Evolutionary conservation across 2,797 vertebrate species (phyloP), one percentile per base, ranked within the genome.

Genomic region (Poeciliopsis infans): DNA sequence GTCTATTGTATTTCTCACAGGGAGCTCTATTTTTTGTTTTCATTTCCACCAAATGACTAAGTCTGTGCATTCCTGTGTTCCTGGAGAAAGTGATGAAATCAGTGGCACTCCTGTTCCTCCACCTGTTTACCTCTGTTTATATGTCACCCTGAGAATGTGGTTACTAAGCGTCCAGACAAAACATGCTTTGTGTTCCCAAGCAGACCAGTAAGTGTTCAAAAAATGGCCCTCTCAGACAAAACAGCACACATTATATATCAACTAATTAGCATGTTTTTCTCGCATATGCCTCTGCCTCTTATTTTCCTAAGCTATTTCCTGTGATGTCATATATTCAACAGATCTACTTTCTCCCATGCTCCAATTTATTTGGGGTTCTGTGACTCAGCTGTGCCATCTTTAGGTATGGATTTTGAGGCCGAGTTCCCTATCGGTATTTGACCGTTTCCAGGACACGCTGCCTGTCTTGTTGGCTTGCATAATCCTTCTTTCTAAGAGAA

Each of bases 71-170:
- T 71, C 76, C 79, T 70, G 45, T 43, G 74, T 5, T 78, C 33
- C 16, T n/a, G 31, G 61, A 80, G 41, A 70, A 45, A 46, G 12
- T 33, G 85, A 80, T 85, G 84, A 76, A 77, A 73, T 83, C 78
- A 76, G 28, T 0, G 45, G 16, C 0, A 47, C 57, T 10, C 81
- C 72, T 78, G 79, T 75, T 77, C 81, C 79, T 74, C 53, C 78
- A 75, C 77, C 77, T 79, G 76, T 85, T 91, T 79, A 86, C 88
- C 79, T 81, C 16, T 92, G 85, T 93, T 90, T 83, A 88, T 78
- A 47, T 70, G 33, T 53, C 28, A 2, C 71, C 76, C 64, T 83
- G 69, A 47, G 51, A 77, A 87, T 75, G 74, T 55, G 33, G 77
- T 79, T 70, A 45, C 77, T 13, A 66, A 77, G 77, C 31, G 16